Evolutionary conservation across 1,140 invertebrate species (phyloP).

Genomic region (Sminthurides bifidus): DNA sequence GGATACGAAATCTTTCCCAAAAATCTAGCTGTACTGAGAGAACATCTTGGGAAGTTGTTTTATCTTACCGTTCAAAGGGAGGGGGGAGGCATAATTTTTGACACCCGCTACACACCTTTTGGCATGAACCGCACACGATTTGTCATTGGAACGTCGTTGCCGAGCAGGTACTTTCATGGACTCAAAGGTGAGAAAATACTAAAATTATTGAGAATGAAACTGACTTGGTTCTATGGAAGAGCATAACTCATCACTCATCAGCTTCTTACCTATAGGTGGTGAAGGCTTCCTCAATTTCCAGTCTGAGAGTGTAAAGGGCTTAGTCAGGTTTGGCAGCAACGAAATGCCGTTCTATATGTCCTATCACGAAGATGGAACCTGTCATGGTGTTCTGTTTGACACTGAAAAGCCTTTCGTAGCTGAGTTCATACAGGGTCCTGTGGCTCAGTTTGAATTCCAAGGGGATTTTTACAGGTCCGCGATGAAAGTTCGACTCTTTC

Average conservation of each 20-base stretch:
- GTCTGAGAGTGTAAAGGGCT: constrained; percentile 3
- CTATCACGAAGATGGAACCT: constrained; percentile 9
- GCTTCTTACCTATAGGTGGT: constrained; percentile 4
- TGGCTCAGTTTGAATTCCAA: constrained; percentile 23
- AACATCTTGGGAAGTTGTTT: constrained; percentile 7
- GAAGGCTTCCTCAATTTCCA: constrained; percentile 3
- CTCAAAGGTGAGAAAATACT: constrained; percentile 12
- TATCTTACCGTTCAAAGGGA: neutral
- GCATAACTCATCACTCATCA: neutral
- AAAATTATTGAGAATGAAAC: neutral
- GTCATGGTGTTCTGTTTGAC: constrained; percentile 21
- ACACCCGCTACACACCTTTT: constrained; percentile 23
- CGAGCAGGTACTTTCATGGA: constrained; percentile 22
- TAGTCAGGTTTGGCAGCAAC: constrained; percentile 17
- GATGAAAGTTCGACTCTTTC: constrained; percentile 14
- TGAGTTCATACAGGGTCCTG: constrained; percentile 21
- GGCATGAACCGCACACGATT: constrained; percentile 1
- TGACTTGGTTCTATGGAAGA: neutral
- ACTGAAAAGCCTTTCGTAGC: constrained; percentile 17
- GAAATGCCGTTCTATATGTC: constrained; percentile 29
- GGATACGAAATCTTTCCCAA: too few species aligned
- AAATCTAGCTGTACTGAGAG: neutral
- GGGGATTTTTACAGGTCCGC: neutral
- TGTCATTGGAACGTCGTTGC: constrained; percentile 15
- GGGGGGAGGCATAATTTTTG: constrained; percentile 14